These are phyloP conservation scores for Gasteruption jaculator DNA, from an alignment of 2,888 invertebrate genomes.

Conservation along the genomic window DNA sequence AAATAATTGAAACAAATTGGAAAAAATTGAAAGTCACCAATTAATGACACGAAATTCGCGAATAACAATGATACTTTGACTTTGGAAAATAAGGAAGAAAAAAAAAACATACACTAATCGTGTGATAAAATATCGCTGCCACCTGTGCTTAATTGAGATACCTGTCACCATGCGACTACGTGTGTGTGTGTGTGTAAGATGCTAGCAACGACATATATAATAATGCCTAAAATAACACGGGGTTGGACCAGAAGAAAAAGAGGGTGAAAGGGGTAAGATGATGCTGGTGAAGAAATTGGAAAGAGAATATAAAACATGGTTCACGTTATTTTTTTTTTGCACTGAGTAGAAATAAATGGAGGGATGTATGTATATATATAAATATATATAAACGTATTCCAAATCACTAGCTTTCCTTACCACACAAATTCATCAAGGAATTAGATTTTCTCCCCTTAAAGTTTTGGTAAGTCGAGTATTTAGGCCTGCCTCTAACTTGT, in stretches of 20 bases:
- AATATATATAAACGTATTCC: slow-evolving; percentile 34
- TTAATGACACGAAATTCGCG: too few species aligned
- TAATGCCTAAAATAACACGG: slow-evolving; percentile 21
- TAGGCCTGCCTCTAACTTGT: slow-evolving; percentile 79
- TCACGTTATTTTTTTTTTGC: slow-evolving; percentile 16
- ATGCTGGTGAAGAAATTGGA: too few species aligned
- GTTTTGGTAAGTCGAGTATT: slow-evolving; percentile 83
- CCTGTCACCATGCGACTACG: slow-evolving; percentile 48
- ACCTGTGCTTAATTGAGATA: slow-evolving; percentile 40
- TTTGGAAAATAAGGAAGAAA: too few species aligned
- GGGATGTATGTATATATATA: slow-evolving; percentile 11
- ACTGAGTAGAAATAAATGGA: slow-evolving; percentile 13
- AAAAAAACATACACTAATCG: slow-evolving; percentile 3
- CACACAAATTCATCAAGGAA: slow-evolving; percentile 94
- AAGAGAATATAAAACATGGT: too few species aligned
- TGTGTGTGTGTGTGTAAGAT: slow-evolving; percentile 14
- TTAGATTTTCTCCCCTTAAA: slow-evolving; percentile 89
- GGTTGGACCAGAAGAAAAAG: slow-evolving; percentile 18
- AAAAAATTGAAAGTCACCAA: too few species aligned
- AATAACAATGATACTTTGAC: too few species aligned
- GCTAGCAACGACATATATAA: slow-evolving; percentile 4
- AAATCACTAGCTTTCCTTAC: slow-evolving; percentile 66
- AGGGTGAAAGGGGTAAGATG: slow-evolving; percentile 15
- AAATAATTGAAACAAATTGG: too few species aligned
- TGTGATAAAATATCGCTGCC: slow-evolving; percentile 32